Evolutionary conservation across 1,140 invertebrate species (phyloP).

Genomic region (Spodoptera frugiperda): DNA sequence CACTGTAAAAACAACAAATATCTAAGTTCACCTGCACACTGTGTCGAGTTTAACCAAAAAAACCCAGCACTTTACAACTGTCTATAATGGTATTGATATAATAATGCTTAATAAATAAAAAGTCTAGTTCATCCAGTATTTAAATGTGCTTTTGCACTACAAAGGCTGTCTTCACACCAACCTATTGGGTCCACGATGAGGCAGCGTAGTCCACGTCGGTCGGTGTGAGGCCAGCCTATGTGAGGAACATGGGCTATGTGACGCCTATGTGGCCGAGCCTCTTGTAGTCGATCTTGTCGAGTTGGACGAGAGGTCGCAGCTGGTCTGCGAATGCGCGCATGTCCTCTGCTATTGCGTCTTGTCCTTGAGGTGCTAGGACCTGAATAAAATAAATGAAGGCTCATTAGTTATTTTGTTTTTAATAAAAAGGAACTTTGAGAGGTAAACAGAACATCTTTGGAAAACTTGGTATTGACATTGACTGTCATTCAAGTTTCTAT

Average conservation of each 20-base stretch:
- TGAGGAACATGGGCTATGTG: constrained; percentile 66
- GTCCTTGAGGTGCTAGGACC: constrained; percentile 96
- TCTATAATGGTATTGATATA: neutral
- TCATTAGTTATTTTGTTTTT: neutral
- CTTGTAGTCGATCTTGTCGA: constrained; percentile 97
- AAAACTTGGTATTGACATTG: no score
- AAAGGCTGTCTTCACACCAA: constrained; percentile 48
- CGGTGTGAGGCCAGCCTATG: constrained; percentile 54
- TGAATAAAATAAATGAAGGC: constrained; percentile 48
- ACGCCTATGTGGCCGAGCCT: constrained; percentile 88
- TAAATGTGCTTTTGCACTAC: neutral
- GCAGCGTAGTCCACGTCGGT: neutral
- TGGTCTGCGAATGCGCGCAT: constrained; percentile 98
- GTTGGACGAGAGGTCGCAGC: constrained; percentile 94
- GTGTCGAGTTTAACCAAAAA: neutral
- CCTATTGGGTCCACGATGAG: neutral
- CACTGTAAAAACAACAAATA: no score
- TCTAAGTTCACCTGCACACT: neutral
- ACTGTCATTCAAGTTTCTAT: no score
- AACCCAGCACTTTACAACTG: neutral
- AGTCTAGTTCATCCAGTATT: constrained; percentile 29
- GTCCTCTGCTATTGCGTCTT: constrained; percentile 98
- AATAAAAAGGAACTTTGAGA: no score
- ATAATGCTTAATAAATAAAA: constrained; percentile 13
- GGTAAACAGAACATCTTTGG: no score